These are phyloP conservation scores for Mimumesa dahlbomi DNA, from an alignment of 2,888 invertebrate species.

Conservation along the genomic window DNA sequence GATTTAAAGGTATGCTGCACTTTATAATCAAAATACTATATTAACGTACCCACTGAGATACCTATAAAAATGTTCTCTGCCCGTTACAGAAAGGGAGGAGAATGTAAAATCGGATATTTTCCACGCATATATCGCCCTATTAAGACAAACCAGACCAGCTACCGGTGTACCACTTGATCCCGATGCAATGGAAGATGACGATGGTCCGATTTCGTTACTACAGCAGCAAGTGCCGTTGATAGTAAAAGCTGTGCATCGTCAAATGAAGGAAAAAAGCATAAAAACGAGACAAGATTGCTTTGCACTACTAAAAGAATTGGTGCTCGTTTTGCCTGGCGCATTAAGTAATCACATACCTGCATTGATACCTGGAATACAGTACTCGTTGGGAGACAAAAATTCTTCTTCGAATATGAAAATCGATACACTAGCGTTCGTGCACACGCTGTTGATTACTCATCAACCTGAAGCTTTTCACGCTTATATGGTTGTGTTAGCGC, in stretches of 20 bases:
- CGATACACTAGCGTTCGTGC: slow-evolving; percentile 95
- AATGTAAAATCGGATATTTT: slow-evolving; percentile 99
- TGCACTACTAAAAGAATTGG: slow-evolving; percentile 93
- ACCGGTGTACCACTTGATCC: slow-evolving; percentile 85
- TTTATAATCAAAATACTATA: no score
- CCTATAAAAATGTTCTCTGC: neutral
- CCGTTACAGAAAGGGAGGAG: slow-evolving; percentile 93
- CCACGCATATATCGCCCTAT: slow-evolving; percentile 95
- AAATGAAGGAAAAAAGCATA: slow-evolving; percentile 92
- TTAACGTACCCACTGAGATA: no score
- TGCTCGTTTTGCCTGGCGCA: slow-evolving; percentile 93
- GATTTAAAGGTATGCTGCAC: slow-evolving; percentile 93
- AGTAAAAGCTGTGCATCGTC: slow-evolving; percentile 93
- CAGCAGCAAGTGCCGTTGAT: slow-evolving; percentile 87
- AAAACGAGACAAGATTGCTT: slow-evolving; percentile 96
- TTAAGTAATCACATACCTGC: slow-evolving; percentile 91
- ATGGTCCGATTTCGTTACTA: slow-evolving; percentile 84
- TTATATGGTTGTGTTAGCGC: slow-evolving; percentile 89
- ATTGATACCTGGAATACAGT: slow-evolving; percentile 93
- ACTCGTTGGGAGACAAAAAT: slow-evolving; percentile 94
- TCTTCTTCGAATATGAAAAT: slow-evolving; percentile 99
- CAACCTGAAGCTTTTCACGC: slow-evolving; percentile 89
- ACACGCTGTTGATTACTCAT: slow-evolving; percentile 91
- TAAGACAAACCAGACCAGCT: slow-evolving; percentile 93
- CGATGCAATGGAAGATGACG: slow-evolving; percentile 87